phyloP scores from a whole-genome alignment of 1,140 invertebrate genomes.

The Rhopalosiphum maidis region DNA sequence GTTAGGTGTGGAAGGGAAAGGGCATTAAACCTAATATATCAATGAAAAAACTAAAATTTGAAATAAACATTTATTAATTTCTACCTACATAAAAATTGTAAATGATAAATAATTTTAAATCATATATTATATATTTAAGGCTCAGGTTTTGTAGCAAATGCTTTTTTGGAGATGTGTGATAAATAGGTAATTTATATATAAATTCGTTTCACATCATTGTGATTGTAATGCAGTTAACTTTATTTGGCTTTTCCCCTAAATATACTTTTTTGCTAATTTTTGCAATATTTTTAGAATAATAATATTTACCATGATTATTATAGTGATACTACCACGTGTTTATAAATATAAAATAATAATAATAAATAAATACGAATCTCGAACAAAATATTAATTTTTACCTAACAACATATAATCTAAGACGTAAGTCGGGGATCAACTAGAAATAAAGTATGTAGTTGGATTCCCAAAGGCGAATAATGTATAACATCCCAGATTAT shows the following conservation, averaged over 20 bases:
- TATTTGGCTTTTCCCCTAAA: background rate
- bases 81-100: background rate
- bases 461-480: background rate
- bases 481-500: background rate
- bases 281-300: background rate
- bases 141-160: background rate
- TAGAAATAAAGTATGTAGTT: background rate
- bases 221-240: background rate
- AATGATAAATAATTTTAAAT: background rate
- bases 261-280: too few species aligned
- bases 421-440: background rate
- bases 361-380: too few species aligned
- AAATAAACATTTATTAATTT: background rate
- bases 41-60: background rate
- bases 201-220: background rate
- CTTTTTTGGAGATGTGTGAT: background rate
- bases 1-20: background rate
- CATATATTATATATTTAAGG: background rate
- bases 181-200: background rate
- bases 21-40: background rate
- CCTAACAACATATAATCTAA: background rate
- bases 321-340: too few species aligned
- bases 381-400: background rate
- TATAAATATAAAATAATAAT: too few species aligned
- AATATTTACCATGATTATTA: too few species aligned